phyloP scores from a whole-genome alignment of 2,797 vertebrate species.

The Tadarida brasiliensis region DNA sequence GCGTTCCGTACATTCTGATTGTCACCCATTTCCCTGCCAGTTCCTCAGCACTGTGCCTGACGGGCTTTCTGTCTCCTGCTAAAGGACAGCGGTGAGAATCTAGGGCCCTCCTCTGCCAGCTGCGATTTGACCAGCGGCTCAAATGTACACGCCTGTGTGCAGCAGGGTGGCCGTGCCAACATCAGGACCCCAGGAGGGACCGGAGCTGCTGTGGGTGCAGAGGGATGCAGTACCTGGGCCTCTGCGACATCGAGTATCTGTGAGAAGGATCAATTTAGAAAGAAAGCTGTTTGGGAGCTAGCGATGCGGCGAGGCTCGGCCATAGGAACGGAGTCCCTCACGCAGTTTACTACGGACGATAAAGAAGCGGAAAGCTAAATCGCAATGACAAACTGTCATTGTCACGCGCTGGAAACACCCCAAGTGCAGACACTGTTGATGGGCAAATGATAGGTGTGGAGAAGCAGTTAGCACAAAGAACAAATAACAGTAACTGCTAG shows the following conservation, averaged over 20 bases:
- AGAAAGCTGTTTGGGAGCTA: not conserved
- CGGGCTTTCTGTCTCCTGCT: rapidly evolving
- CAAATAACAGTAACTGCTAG: not conserved
- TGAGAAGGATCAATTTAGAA: not conserved
- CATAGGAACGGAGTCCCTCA: not conserved
- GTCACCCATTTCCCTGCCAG: not conserved
- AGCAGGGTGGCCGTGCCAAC: not conserved
- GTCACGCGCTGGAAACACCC: not conserved
- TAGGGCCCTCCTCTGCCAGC: too few relatives aligned
- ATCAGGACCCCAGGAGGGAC: not conserved
- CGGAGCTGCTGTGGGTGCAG: not conserved
- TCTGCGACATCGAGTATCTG: not conserved
- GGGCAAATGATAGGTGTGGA: conserved; percentile 18
- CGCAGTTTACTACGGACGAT: not conserved
- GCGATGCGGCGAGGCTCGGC: not conserved
- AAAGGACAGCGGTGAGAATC: not conserved
- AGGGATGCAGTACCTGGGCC: not conserved
- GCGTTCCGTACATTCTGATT: not conserved
- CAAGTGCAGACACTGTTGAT: not conserved
- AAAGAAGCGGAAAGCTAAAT: not conserved
- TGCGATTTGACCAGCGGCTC: too few relatives aligned
- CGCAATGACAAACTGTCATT: not conserved
- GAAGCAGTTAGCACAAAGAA: conserved; percentile 26
- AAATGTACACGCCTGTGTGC: too few relatives aligned
- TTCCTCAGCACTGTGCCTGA: not conserved